phyloP scores from a whole-genome alignment of 1,140 invertebrate genomes.

The Linepithema humile region DNA sequence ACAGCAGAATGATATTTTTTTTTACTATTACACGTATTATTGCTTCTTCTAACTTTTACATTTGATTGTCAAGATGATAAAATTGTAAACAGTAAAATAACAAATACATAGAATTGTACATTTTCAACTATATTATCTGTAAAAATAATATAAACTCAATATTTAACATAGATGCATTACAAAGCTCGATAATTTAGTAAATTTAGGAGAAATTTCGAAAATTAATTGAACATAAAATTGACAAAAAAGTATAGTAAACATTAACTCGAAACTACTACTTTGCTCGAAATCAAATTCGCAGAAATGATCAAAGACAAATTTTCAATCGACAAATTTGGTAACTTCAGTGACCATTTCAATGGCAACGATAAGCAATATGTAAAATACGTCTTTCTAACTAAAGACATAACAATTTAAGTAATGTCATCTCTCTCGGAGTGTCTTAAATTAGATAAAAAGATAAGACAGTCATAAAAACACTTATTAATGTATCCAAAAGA shows the following conservation, averaged over 20 bases:
- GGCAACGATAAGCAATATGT: background rate
- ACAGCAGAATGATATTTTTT: background rate
- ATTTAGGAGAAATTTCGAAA: background rate
- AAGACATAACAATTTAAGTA: background rate
- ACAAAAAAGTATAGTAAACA: background rate
- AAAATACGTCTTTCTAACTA: background rate
- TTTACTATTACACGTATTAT: background rate
- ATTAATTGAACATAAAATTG: background rate
- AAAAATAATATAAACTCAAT: conserved; percentile 2
- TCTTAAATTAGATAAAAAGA: too few species aligned
- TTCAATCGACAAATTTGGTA: background rate
- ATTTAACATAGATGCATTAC: background rate
- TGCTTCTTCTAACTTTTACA: background rate
- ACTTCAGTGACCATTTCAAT: background rate
- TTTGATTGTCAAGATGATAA: background rate
- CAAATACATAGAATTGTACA: background rate
- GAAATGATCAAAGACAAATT: background rate
- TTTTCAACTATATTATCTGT: background rate
- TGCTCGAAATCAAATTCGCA: background rate
- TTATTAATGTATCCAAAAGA: background rate
- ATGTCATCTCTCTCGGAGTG: too few species aligned
- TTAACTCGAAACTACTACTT: background rate
- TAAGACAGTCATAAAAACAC: background rate
- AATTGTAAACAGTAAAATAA: conserved; percentile 1
- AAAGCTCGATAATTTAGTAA: conserved; percentile 7